Conservation (phyloP, 2,113 vertebrate genomes). For the Gallinago media region DNA sequence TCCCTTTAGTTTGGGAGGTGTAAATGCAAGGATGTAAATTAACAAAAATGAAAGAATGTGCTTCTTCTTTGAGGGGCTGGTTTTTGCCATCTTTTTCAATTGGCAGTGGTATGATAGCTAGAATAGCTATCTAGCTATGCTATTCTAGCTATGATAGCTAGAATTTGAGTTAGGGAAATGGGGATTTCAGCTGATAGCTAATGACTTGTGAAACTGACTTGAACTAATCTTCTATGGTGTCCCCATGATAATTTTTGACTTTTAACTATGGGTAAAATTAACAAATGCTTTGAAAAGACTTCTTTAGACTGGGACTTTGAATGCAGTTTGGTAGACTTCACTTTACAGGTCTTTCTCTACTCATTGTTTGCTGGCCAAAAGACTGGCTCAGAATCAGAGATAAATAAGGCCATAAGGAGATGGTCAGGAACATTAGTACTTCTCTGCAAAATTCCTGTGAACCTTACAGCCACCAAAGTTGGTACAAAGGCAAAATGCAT, state of each 20-base stretch:
- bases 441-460: not conserved
- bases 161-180: not conserved
- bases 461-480: not conserved
- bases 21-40: not conserved
- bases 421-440: too few relatives aligned
- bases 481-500: not conserved
- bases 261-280: not conserved
- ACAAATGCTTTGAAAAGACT: not conserved
- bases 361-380: not conserved
- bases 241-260: not conserved
- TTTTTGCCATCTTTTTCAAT: not conserved
- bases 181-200: not conserved
- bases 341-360: not conserved
- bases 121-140: too few relatives aligned
- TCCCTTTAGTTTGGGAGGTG: not conserved
- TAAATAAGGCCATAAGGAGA: not conserved
- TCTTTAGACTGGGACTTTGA: rapidly evolving
- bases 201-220: slow-evolving; percentile 2
- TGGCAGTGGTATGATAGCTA: not conserved
- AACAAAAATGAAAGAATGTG: not conserved
- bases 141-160: not conserved
- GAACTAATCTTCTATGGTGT: not conserved
- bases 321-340: not conserved
- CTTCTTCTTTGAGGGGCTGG: not conserved
- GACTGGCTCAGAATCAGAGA: not conserved